phyloP scores from a whole-genome alignment of 2,888 invertebrate species.

The Lasius platythorax region DNA sequence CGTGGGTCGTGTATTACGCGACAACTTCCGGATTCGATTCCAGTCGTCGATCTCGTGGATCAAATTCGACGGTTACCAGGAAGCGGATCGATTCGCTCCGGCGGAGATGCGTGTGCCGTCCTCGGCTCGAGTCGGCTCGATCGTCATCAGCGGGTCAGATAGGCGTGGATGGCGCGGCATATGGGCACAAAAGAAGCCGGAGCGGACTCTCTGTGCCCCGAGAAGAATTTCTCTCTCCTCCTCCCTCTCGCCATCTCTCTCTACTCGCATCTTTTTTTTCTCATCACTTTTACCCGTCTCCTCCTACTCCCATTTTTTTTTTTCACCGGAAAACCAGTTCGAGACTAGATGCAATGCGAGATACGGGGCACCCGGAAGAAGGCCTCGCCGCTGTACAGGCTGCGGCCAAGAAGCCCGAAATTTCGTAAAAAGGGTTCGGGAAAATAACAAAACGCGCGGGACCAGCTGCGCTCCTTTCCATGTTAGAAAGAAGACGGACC shows the following conservation, averaged over 20 bases:
- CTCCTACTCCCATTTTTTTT: slow-evolving; percentile 55
- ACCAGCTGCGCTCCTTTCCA: slow-evolving; percentile 67
- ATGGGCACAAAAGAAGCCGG: slow-evolving; percentile 69
- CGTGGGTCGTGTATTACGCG: slow-evolving; percentile 64
- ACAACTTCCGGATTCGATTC: slow-evolving; percentile 75
- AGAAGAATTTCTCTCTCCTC: slow-evolving; percentile 30
- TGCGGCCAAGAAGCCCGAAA: slow-evolving; percentile 57
- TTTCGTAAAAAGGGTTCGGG: slow-evolving; percentile 70
- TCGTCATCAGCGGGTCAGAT: slow-evolving; percentile 44
- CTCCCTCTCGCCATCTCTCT: slow-evolving; percentile 25
- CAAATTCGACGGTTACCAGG: slow-evolving; percentile 74
- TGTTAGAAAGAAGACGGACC: slow-evolving; percentile 64
- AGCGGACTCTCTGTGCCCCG: slow-evolving; percentile 32
- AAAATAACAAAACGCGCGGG: slow-evolving; percentile 59
- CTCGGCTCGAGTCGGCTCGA: slow-evolving; percentile 49
- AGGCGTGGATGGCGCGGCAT: slow-evolving; percentile 64
- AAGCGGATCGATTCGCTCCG: slow-evolving; percentile 72
- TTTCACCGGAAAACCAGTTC: slow-evolving; percentile 59
- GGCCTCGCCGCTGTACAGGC: slow-evolving; percentile 39
- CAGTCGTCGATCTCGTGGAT: slow-evolving; percentile 69
- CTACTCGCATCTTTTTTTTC: slow-evolving; percentile 46
- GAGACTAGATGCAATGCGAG: slow-evolving; percentile 68
- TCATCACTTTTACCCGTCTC: slow-evolving; percentile 61
- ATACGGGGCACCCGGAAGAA: slow-evolving; percentile 74
- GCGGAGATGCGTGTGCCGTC: slow-evolving; percentile 4